phyloP scores from a whole-genome alignment of 1,140 invertebrate species.

The Aricia agestis region DNA sequence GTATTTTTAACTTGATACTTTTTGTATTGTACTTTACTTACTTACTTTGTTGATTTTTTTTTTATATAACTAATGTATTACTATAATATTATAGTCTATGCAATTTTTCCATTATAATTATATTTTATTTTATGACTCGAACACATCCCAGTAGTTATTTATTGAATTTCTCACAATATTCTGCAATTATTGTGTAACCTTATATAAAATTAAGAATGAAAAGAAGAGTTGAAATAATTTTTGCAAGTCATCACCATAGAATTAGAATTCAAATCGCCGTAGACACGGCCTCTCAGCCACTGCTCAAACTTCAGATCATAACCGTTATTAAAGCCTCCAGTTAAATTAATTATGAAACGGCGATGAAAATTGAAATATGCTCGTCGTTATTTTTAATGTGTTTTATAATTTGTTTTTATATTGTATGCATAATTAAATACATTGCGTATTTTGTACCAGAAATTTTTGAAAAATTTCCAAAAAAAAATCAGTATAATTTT shows the following conservation, averaged over 20 bases:
- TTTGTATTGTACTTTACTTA: no score
- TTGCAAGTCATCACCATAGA: not conserved
- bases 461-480: not conserved
- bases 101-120: no score
- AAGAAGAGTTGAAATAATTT: no score
- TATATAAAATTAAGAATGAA: no score
- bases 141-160: no score
- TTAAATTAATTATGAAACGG: slow-evolving; percentile 14
- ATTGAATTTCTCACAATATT: no score
- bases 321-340: slow-evolving; percentile 11
- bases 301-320: not conserved
- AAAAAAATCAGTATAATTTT: not conserved
- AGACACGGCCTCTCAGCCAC: not conserved
- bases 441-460: not conserved
- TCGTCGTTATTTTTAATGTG: not conserved
- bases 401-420: slow-evolving; percentile 12
- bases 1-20: no score
- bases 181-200: no score
- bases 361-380: slow-evolving; percentile 12
- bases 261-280: slow-evolving; percentile 18
- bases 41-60: no score
- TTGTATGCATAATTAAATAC: not conserved
- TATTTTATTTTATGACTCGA: no score
- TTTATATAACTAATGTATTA: no score
- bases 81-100: no score